These are phyloP conservation scores for Caenorhabditis sp. DNA, from an alignment of 2,888 invertebrate genomes.

Conservation along the genomic window DNA sequence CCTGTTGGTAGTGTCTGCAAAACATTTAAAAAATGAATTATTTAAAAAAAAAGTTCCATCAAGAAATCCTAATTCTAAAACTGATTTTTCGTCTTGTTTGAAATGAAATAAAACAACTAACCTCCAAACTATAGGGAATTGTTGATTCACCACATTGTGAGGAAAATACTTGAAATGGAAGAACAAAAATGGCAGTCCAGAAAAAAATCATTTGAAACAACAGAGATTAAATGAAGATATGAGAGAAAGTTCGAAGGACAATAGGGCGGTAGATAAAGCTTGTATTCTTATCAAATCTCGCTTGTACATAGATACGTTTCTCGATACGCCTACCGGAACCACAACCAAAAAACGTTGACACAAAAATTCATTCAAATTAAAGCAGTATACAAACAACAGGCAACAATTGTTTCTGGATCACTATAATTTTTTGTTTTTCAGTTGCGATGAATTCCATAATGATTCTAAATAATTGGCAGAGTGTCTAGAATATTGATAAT, in stretches of 20 bases:
- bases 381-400: not conserved
- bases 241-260: slow-evolving; percentile 14
- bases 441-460: slow-evolving; percentile 46
- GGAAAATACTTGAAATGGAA: not conserved
- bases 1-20: slow-evolving; percentile 48
- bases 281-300: not conserved
- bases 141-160: slow-evolving; percentile 56
- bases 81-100: too few species aligned
- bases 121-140: slow-evolving; percentile 60
- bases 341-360: not conserved
- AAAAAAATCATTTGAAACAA: slow-evolving; percentile 12
- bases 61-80: too few species aligned
- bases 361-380: too few species aligned
- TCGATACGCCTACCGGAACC: too few species aligned
- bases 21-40: too few species aligned
- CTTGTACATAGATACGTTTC: not conserved
- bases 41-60: too few species aligned
- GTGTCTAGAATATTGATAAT: slow-evolving; percentile 67
- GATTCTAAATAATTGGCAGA: slow-evolving; percentile 55
- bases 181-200: not conserved
- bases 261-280: not conserved
- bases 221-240: slow-evolving; percentile 29
- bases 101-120: slow-evolving; percentile 8
- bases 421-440: slow-evolving; percentile 1
- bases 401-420: not conserved